These are phyloP conservation scores for Eurytoma californica DNA, from an alignment of 2,888 invertebrate genomes.

Conservation along the genomic window DNA sequence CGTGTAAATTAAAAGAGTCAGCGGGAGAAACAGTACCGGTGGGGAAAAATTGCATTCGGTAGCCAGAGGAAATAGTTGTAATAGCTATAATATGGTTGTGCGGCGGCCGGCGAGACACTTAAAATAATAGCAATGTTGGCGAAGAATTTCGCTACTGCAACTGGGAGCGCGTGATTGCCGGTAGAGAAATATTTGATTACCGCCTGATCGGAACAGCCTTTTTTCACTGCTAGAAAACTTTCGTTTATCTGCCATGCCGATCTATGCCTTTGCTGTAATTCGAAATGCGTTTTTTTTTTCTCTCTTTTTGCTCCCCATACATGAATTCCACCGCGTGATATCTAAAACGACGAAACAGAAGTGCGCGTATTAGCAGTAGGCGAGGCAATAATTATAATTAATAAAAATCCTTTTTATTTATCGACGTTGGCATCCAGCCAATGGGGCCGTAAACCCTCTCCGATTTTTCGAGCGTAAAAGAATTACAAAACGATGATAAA, in stretches of 20 bases:
- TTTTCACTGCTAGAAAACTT: slow-evolving; percentile 28
- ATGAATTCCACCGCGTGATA: slow-evolving; percentile 9
- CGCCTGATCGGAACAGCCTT: slow-evolving; percentile 37
- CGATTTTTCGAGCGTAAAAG: slow-evolving; percentile 17
- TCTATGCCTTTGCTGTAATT: slow-evolving; percentile 37
- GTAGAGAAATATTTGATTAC: slow-evolving; percentile 49
- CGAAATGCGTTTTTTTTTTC: slow-evolving; percentile 10
- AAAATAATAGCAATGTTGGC: slow-evolving; percentile 46
- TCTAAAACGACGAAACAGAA: slow-evolving; percentile 1
- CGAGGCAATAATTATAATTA: slow-evolving; percentile 32
- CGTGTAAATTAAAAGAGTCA: neutral
- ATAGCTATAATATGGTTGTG: slow-evolving; percentile 33
- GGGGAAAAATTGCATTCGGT: slow-evolving; percentile 9
- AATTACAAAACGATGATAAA: slow-evolving; percentile 43
- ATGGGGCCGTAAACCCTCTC: slow-evolving; percentile 9
- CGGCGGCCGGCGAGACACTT: slow-evolving; percentile 32
- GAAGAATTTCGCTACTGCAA: slow-evolving; percentile 51
- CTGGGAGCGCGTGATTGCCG: neutral
- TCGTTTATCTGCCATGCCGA: slow-evolving; percentile 30
- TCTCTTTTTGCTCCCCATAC: neutral
- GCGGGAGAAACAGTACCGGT: neutral
- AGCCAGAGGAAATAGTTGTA: slow-evolving; percentile 46
- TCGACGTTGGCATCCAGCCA: neutral
- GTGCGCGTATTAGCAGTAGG: slow-evolving; percentile 14
- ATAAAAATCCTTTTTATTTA: slow-evolving; percentile 14